A percentile compares a stretch with the other conserved stretches of the same genome.
Conservation (phyloP, 1,140 invertebrate species). For the Drosophila bipectinata region DNA sequence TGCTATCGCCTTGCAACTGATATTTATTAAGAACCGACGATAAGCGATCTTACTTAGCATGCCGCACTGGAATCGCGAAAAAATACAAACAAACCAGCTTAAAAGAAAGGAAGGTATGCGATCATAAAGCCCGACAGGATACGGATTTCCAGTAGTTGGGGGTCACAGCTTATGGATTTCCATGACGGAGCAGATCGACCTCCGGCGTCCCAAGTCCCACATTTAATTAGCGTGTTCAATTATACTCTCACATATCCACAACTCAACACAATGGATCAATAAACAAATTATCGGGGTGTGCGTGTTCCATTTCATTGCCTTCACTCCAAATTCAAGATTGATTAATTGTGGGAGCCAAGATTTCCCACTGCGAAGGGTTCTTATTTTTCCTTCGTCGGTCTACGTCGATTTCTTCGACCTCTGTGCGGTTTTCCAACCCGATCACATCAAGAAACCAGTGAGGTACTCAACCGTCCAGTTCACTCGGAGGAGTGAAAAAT, state of each 20-base stretch:
- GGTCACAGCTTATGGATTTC: constrained; percentile 50
- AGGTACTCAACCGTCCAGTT: constrained; percentile 35
- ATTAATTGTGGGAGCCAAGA: constrained; percentile 81
- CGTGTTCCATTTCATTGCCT: constrained; percentile 70
- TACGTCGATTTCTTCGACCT: constrained; percentile 17
- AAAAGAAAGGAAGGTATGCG: constrained; percentile 29
- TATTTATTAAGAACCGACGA: constrained; percentile 74
- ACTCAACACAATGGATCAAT: constrained; percentile 69
- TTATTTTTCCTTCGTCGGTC: constrained; percentile 18
- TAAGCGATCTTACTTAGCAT: constrained; percentile 73
- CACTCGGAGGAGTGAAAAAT: constrained; percentile 70
- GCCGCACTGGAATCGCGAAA: constrained; percentile 29
- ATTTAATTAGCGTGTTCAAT: constrained; percentile 74
- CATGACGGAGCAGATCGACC: constrained; percentile 41
- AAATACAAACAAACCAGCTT: neutral
- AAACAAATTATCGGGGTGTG: constrained; percentile 75
- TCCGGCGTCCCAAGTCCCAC: constrained; percentile 33
- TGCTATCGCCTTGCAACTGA: constrained; percentile 64
- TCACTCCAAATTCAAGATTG: constrained; percentile 43
- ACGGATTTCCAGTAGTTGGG: constrained; percentile 47
- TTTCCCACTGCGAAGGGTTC: constrained; percentile 71
- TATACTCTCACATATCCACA: constrained; percentile 34
- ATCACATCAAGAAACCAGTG: constrained; percentile 16
- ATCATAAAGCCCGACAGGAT: constrained; percentile 74
- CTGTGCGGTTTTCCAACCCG: constrained; percentile 22